Evolutionary conservation across 1,140 invertebrate species (phyloP).

Genomic region (Archivesica marissinica): DNA sequence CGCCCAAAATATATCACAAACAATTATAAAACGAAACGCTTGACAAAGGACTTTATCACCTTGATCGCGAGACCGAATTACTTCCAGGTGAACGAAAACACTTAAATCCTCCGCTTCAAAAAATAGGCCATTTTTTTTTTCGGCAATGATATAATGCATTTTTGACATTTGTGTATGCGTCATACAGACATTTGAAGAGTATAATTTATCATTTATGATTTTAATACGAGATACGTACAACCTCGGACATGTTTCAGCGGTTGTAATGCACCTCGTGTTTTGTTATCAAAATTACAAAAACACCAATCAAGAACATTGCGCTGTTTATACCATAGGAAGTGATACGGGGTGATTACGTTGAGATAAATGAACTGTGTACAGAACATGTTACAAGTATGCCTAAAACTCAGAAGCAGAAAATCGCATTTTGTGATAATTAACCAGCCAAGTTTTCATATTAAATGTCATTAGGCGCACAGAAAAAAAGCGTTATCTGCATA

Average conservation of each 20-base stretch:
- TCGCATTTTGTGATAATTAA: neutral
- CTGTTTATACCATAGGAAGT: neutral
- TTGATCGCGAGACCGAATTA: slow-evolving; percentile 26
- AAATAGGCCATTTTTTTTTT: slow-evolving; percentile 24
- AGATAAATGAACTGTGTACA: slow-evolving; percentile 13
- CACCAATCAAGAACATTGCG: neutral
- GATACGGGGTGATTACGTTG: neutral
- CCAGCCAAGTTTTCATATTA: neutral
- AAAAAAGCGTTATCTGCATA: neutral
- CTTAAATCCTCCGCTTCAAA: slow-evolving; percentile 24
- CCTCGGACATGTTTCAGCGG: slow-evolving; percentile 9
- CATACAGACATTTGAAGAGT: slow-evolving; percentile 27
- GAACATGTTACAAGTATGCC: neutral
- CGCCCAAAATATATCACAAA: slow-evolving; percentile 28
- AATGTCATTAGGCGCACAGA: neutral
- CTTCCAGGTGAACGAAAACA: slow-evolving; percentile 40
- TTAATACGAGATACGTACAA: neutral
- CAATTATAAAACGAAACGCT: slow-evolving; percentile 5
- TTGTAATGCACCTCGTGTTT: slow-evolving; percentile 15
- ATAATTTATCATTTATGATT: slow-evolving; percentile 34
- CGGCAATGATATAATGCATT: slow-evolving; percentile 22
- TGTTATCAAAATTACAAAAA: slow-evolving; percentile 22
- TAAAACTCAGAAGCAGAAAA: neutral
- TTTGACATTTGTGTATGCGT: slow-evolving; percentile 34
- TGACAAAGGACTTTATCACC: slow-evolving; percentile 41